Conservation (phyloP, 2,888 invertebrate genomes). For the Laspeyria flexula region DNA sequence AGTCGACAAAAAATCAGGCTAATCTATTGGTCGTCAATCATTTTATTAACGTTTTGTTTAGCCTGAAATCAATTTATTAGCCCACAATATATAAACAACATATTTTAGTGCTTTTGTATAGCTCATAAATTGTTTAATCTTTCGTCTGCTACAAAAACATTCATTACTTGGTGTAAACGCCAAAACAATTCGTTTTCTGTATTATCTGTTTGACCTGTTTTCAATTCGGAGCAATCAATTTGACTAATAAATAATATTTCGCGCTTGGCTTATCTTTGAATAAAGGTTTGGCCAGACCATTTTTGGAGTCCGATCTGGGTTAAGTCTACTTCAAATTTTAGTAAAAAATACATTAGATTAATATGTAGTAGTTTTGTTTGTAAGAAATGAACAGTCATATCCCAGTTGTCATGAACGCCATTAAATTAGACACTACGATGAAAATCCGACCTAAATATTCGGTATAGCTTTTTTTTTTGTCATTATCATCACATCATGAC, state of each 20-base stretch:
- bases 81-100: constrained; percentile 26
- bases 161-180: constrained; percentile 41
- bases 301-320: constrained; percentile 3
- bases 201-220: constrained; percentile 54
- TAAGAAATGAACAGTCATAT: too few species aligned
- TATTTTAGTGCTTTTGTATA: constrained; percentile 32
- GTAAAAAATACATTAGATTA: too few species aligned
- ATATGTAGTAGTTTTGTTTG: too few species aligned
- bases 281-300: constrained; percentile 2
- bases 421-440: too few species aligned
- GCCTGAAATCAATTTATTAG: constrained; percentile 23
- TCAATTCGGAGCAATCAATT: constrained; percentile 42
- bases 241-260: constrained; percentile 38
- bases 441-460: too few species aligned
- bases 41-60: too few species aligned
- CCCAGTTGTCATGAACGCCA: too few species aligned
- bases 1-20: too few species aligned
- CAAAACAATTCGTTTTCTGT: constrained; percentile 50
- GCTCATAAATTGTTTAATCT: constrained; percentile 45
- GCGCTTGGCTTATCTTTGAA: constrained; percentile 21
- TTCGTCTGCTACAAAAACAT: constrained; percentile 38
- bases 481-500: too few species aligned
- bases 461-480: too few species aligned
- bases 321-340: too few species aligned
- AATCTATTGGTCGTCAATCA: too few species aligned